A percentile compares a stretch with the other conserved stretches of the same genome.
Conservation (phyloP, 1,140 invertebrate genomes). For the Sarcophaga peregrina region DNA sequence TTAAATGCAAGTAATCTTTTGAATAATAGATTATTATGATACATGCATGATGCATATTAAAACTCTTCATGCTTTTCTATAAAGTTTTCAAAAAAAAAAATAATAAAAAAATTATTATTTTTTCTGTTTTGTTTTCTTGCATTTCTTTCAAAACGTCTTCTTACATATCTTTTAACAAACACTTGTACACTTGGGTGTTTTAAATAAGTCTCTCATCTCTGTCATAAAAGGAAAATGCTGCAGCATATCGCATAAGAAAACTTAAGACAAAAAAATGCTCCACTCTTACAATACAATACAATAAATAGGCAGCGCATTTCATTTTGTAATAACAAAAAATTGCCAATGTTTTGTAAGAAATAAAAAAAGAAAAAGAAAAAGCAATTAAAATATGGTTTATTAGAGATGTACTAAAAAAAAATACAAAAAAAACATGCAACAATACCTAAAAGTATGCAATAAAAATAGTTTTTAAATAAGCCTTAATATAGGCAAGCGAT, state of each 20-base stretch:
- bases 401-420: no score
- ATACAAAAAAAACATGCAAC: no score
- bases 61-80: neutral
- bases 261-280: neutral
- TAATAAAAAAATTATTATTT: neutral
- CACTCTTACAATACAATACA: neutral
- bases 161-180: no score
- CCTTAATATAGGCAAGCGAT: neutral
- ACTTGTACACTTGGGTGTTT: no score
- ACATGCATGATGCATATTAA: conserved; percentile 12
- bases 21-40: conserved; percentile 18
- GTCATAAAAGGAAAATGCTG: no score
- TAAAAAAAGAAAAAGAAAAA: no score
- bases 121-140: neutral
- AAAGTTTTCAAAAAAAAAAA: neutral
- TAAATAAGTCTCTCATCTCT: no score
- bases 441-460: neutral
- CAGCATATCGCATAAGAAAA: neutral
- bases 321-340: no score
- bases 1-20: conserved; percentile 25
- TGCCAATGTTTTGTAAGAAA: no score
- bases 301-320: no score
- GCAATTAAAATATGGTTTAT: no score
- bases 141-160: no score
- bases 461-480: neutral